Evolutionary conservation across 2,113 vertebrate species (phyloP).

Genomic region (Clarias gariepinus): DNA sequence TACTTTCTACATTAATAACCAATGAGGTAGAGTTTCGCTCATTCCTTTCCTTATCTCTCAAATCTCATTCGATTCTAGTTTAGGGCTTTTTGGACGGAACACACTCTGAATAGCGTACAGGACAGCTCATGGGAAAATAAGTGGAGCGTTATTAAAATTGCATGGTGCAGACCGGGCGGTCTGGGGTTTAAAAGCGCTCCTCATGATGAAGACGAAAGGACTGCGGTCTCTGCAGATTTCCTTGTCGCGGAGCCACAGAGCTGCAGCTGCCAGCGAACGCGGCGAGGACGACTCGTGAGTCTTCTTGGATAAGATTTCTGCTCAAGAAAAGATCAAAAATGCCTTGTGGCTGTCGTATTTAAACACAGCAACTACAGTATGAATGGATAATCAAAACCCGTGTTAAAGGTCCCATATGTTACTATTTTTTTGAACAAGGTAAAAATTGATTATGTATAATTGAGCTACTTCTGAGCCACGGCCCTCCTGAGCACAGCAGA

Average conservation of each 20-base stretch:
- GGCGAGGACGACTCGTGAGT: not conserved
- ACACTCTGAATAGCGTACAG: not conserved
- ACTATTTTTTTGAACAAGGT: too few relatives aligned
- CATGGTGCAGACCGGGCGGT: slow-evolving; percentile 27
- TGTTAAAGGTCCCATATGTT: too few relatives aligned
- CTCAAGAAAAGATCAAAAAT: too few relatives aligned
- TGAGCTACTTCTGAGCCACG: too few relatives aligned
- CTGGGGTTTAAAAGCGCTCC: slow-evolving; percentile 34
- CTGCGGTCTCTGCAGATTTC: slow-evolving; percentile 19
- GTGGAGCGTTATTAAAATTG: slow-evolving; percentile 38
- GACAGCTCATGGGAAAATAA: slow-evolving; percentile 16
- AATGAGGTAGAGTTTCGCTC: not conserved
- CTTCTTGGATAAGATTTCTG: too few relatives aligned
- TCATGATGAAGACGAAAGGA: slow-evolving; percentile 17
- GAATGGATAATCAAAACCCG: too few relatives aligned
- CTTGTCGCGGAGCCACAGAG: not conserved
- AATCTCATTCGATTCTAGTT: not conserved
- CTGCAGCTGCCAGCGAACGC: not conserved
- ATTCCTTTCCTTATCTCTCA: not conserved
- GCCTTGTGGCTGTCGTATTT: too few relatives aligned
- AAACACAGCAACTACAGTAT: too few relatives aligned
- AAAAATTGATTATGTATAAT: too few relatives aligned
- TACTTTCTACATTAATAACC: not conserved
- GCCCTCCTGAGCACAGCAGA: too few relatives aligned
- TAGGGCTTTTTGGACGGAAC: not conserved